Conservation (phyloP, 1,140 invertebrate species). For the Ptiloglossa arizonensis region DNA sequence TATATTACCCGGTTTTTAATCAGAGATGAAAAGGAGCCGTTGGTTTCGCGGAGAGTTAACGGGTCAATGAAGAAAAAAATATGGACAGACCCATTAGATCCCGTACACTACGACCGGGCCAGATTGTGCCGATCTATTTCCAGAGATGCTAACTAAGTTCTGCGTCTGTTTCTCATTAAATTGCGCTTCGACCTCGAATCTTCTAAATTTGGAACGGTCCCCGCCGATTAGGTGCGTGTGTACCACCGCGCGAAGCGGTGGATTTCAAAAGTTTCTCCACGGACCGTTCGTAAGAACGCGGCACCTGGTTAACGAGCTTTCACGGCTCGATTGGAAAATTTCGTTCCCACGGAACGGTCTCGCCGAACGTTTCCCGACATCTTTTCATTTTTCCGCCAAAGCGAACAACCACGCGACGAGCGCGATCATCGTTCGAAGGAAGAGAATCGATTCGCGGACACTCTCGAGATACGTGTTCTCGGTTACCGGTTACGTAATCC, state of each 20-base stretch:
- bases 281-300: slow-evolving; percentile 3
- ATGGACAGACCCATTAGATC: slow-evolving; percentile 57
- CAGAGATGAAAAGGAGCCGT: slow-evolving; percentile 50
- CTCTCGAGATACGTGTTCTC: too few species aligned
- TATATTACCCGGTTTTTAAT: slow-evolving; percentile 41
- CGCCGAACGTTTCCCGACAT: too few species aligned
- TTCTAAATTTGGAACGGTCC: slow-evolving; percentile 80
- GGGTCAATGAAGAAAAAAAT: slow-evolving; percentile 45
- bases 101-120: slow-evolving; percentile 48
- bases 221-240: slow-evolving; percentile 74
- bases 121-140: slow-evolving; percentile 79
- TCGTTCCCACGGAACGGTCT: too few species aligned
- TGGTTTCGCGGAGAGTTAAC: slow-evolving; percentile 46
- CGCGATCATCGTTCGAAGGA: too few species aligned
- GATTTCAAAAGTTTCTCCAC: slow-evolving; percentile 25
- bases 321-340: not conserved
- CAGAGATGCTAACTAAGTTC: slow-evolving; percentile 76
- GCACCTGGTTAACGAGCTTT: not conserved
- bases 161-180: slow-evolving; percentile 82
- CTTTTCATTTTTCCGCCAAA: too few species aligned
- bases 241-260: slow-evolving; percentile 38
- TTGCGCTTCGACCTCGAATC: slow-evolving; percentile 79
- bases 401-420: too few species aligned
- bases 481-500: too few species aligned
- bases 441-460: too few species aligned